phyloP scores from a whole-genome alignment of 2,888 invertebrate genomes.

The Microchrysa polita region DNA sequence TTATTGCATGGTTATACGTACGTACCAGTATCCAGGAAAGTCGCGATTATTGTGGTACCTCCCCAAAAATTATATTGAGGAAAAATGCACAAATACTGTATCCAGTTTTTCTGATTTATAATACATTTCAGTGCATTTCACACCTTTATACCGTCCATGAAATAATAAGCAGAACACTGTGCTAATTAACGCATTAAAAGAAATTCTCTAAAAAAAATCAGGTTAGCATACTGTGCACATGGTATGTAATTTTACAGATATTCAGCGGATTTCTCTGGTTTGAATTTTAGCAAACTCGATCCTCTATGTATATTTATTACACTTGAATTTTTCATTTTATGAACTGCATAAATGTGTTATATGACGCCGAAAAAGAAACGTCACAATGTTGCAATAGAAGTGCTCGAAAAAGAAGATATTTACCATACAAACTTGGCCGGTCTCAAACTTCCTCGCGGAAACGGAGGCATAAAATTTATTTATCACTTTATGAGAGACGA shows the following conservation, averaged over 20 bases:
- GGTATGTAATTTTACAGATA: no score
- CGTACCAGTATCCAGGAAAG: not conserved
- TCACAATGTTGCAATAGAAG: constrained; percentile 22
- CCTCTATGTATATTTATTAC: not conserved
- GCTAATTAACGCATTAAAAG: constrained; percentile 14
- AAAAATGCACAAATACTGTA: not conserved
- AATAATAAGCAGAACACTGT: not conserved
- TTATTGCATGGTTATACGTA: no score
- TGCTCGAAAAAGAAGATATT: no score
- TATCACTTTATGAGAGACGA: no score
- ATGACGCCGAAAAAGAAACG: no score
- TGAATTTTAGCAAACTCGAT: no score
- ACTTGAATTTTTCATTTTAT: constrained; percentile 6
- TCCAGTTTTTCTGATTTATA: constrained; percentile 16
- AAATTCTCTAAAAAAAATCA: not conserved
- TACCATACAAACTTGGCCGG: not conserved
- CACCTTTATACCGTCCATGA: not conserved
- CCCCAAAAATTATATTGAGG: not conserved
- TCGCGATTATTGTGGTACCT: not conserved
- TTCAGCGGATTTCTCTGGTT: no score
- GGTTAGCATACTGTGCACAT: no score
- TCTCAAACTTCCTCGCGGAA: no score
- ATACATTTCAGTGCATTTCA: not conserved
- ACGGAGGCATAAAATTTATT: no score
- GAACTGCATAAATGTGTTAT: constrained; percentile 15